Conservation (phyloP, 1,140 invertebrate species). For the Contarinia nasturtii region DNA sequence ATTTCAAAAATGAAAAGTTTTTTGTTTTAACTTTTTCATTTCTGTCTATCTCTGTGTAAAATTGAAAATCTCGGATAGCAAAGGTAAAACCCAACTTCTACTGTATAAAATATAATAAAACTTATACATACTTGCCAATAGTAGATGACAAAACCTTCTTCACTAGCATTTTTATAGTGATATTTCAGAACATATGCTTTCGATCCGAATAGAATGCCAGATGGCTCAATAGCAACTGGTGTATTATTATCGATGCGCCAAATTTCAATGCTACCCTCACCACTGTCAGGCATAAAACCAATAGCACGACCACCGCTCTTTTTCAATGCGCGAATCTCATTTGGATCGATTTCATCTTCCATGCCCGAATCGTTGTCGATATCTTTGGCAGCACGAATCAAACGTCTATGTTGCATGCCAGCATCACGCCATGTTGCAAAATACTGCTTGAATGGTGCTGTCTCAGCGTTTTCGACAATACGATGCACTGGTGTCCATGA, state of each 20-base stretch:
- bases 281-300: constrained; percentile 56
- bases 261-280: constrained; percentile 32
- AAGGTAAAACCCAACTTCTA: too few relatives aligned
- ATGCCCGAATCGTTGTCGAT: constrained; percentile 14
- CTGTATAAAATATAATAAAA: too few relatives aligned
- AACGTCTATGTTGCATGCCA: constrained; percentile 33
- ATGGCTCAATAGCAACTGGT: constrained; percentile 31
- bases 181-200: constrained; percentile 64
- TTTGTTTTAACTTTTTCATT: too few relatives aligned
- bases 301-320: constrained; percentile 31
- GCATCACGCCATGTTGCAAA: constrained; percentile 52
- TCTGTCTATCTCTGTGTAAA: too few relatives aligned
- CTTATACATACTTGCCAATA: constrained; percentile 47
- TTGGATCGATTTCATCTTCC: constrained; percentile 16
- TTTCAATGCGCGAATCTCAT: constrained; percentile 16
- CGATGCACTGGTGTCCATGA: constrained; percentile 52
- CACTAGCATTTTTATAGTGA: constrained; percentile 32
- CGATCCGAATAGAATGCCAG: constrained; percentile 51
- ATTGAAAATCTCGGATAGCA: too few relatives aligned
- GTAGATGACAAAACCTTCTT: constrained; percentile 41
- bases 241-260: constrained; percentile 34
- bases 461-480: constrained; percentile 53
- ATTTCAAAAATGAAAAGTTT: too few relatives aligned
- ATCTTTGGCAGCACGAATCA: constrained; percentile 28
- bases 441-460: constrained; percentile 59